phyloP scores from a whole-genome alignment of 2,888 invertebrate species.

The Monoplex corrugatus region DNA sequence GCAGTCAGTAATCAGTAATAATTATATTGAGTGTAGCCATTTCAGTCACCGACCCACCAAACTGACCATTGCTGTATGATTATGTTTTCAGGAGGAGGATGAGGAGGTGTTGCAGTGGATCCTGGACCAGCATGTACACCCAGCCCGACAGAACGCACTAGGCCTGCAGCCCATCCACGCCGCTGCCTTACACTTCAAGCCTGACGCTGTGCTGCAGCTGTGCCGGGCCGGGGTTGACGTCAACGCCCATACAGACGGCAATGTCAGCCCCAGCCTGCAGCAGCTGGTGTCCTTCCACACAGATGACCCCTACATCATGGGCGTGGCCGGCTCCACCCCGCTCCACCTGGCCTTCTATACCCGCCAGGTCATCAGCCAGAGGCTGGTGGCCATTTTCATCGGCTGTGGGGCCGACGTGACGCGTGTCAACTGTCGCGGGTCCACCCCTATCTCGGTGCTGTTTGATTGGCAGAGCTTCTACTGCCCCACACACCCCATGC shows the following conservation, averaged over 20 bases:
- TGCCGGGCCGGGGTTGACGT: conserved; percentile 49
- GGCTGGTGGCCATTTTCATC: conserved; percentile 39
- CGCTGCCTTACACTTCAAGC: conserved; percentile 22
- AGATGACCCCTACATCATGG: conserved; percentile 50
- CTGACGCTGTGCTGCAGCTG: background rate
- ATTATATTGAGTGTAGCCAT: no score
- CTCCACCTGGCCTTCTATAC: conserved; percentile 48
- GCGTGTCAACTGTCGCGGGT: conserved; percentile 47
- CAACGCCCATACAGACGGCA: conserved; percentile 49
- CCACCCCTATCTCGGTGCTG: conserved; percentile 46
- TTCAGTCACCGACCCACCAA: no score
- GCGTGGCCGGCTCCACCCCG: conserved; percentile 49
- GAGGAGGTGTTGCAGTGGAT: conserved; percentile 47
- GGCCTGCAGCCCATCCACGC: conserved; percentile 51
- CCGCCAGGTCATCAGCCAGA: conserved; percentile 43
- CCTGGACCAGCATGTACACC: conserved; percentile 43
- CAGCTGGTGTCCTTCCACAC: conserved; percentile 52
- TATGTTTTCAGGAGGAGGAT: conserved; percentile 48
- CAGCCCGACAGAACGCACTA: conserved; percentile 46
- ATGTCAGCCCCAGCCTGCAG: conserved; percentile 48
- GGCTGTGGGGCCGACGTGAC: conserved; percentile 38
- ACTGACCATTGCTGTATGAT: no score
- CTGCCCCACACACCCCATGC: conserved; percentile 45
- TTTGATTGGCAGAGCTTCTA: conserved; percentile 51
- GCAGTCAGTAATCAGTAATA: no score